These are phyloP conservation scores for Caiman crocodilus DNA, from an alignment of 2,797 vertebrate genomes.

Conservation along the genomic window DNA sequence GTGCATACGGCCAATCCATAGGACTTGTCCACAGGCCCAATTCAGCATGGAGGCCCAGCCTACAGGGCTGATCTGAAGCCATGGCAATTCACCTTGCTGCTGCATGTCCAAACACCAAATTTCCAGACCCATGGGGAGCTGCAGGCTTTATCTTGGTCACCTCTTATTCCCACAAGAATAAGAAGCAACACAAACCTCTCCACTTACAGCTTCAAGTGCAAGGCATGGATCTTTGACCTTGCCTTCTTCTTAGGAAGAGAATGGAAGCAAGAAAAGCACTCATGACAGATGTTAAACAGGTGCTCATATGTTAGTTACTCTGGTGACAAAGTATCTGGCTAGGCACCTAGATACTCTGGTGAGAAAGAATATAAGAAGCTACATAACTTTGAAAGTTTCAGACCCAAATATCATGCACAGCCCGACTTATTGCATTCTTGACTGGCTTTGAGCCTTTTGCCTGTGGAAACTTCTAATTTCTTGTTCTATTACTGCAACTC, in stretches of 20 bases:
- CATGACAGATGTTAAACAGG: constrained; percentile 18
- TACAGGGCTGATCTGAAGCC: too few species aligned
- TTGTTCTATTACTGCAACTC: neutral
- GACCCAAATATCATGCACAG: neutral
- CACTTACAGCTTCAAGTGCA: neutral
- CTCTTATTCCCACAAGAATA: neutral
- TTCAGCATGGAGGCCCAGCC: too few species aligned
- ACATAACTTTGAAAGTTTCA: constrained; percentile 8
- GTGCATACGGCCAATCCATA: too few species aligned
- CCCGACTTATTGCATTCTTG: constrained; percentile 3
- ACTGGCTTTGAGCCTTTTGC: constrained; percentile 7
- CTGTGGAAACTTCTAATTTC: neutral
- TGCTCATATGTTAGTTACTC: constrained; percentile 29
- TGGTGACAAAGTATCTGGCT: neutral
- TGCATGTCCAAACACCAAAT: neutral
- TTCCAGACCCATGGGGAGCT: too few species aligned
- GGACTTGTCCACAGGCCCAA: too few species aligned
- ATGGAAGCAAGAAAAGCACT: constrained; percentile 9
- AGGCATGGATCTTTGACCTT: neutral
- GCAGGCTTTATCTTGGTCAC: too few species aligned
- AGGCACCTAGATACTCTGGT: constrained; percentile 23
- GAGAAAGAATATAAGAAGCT: constrained; percentile 35
- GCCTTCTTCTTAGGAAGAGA: neutral
- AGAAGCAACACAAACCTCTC: neutral
- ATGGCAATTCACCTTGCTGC: too few species aligned